These are phyloP conservation scores for Danaus chrysippus DNA, from an alignment of 2,888 invertebrate genomes.

Conservation along the genomic window DNA sequence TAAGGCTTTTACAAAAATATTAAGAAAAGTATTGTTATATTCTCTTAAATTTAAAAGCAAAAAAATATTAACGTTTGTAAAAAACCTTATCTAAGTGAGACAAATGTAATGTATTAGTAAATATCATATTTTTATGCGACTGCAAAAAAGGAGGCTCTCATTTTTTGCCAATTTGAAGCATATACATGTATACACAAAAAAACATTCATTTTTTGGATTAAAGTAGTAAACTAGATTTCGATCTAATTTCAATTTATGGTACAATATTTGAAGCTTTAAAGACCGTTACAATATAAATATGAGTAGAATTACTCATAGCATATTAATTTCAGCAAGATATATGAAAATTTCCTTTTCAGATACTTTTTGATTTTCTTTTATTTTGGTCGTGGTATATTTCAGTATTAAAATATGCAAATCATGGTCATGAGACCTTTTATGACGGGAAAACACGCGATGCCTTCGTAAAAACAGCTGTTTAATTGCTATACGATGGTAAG, in stretches of 20 bases:
- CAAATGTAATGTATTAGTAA: too few species aligned
- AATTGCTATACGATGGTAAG: slow-evolving; percentile 35
- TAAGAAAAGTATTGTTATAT: too few species aligned
- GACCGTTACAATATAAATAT: not conserved
- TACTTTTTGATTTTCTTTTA: not conserved
- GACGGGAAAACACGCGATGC: slow-evolving; percentile 16
- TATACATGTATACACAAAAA: too few species aligned
- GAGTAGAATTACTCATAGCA: not conserved
- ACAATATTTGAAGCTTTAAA: not conserved
- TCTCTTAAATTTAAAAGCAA: too few species aligned
- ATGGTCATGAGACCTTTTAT: slow-evolving; percentile 34
- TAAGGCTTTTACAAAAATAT: too few species aligned
- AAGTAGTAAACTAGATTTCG: too few species aligned
- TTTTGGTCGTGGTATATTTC: not conserved
- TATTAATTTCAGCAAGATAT: not conserved
- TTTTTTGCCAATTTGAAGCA: too few species aligned
- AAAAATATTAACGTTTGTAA: too few species aligned
- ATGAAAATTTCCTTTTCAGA: not conserved
- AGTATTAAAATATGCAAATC: slow-evolving; percentile 33
- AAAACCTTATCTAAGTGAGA: too few species aligned
- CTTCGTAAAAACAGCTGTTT: slow-evolving; percentile 40
- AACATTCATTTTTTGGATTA: too few species aligned
- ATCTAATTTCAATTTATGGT: not conserved
- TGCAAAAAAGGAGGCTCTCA: too few species aligned
- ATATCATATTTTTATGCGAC: too few species aligned